These are phyloP conservation scores for Candoia aspera DNA, from an alignment of 2,113 vertebrate species.

Conservation along the genomic window DNA sequence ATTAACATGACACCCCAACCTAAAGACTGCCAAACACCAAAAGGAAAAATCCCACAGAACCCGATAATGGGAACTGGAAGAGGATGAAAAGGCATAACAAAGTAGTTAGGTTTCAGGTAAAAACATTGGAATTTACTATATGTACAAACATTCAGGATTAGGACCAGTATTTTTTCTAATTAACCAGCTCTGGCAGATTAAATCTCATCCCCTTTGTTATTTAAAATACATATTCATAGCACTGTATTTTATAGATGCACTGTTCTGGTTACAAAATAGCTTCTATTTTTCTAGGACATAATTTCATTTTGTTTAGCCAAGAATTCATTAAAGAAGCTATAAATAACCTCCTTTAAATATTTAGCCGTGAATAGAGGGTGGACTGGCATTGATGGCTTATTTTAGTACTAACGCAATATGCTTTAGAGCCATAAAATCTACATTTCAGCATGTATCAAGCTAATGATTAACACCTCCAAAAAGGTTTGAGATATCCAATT, in stretches of 20 bases:
- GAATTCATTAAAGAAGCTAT: conserved; percentile 80
- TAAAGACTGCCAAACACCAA: neutral
- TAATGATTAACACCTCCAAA: conserved; percentile 71
- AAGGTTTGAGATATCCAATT: conserved; percentile 48
- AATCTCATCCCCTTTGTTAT: conserved; percentile 68
- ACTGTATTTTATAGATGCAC: conserved; percentile 75
- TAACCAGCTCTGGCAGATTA: conserved; percentile 67
- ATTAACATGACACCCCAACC: neutral
- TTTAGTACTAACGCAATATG: conserved; percentile 74
- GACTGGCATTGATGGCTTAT: conserved; percentile 78
- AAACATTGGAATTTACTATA: neutral
- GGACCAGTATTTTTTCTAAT: conserved; percentile 59
- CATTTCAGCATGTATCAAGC: conserved; percentile 72
- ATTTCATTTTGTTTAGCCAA: conserved; percentile 81
- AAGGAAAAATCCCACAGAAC: neutral
- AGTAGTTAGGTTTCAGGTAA: neutral
- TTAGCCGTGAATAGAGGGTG: conserved; percentile 78
- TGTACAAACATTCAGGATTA: conserved; percentile 63
- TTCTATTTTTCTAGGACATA: conserved; percentile 79
- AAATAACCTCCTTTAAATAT: conserved; percentile 80
- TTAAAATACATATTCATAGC: conserved; percentile 78
- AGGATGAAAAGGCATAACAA: neutral
- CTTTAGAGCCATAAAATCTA: conserved; percentile 62
- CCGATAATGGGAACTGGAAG: neutral
- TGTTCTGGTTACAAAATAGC: conserved; percentile 79